Percentiles rank a stretch among this genome's conserved stretches.
These are phyloP conservation scores for Anastrepha ludens DNA, from an alignment of 1,140 invertebrate species.

Conservation along the genomic window DNA sequence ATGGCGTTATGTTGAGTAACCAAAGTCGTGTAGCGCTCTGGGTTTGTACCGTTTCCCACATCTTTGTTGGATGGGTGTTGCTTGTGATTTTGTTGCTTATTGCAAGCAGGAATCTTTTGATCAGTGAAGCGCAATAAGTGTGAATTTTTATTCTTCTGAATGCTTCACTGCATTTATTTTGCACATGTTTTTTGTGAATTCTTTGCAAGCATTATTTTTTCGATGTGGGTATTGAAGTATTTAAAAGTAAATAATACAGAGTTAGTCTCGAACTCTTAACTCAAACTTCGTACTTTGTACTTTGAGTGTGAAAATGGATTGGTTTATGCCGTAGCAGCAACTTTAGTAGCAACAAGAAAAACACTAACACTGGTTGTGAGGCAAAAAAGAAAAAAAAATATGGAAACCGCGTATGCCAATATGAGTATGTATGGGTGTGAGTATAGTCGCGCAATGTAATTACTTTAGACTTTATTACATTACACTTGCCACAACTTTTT, in stretches of 20 bases:
- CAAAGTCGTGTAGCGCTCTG: neutral
- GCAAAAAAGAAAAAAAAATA: neutral
- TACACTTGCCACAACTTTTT: neutral
- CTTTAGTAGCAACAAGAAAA: neutral
- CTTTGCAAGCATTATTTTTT: no score
- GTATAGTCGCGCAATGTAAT: neutral
- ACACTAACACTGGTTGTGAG: neutral
- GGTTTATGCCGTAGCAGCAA: neutral
- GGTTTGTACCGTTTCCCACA: neutral
- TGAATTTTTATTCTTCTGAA: neutral
- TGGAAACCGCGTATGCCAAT: neutral
- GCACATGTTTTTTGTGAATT: neutral
- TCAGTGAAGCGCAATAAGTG: neutral
- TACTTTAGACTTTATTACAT: slow-evolving; percentile 27
- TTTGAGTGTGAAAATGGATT: neutral
- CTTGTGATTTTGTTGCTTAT: no score
- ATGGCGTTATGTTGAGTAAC: neutral
- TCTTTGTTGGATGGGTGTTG: no score
- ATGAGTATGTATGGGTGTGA: neutral
- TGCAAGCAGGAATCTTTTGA: neutral
- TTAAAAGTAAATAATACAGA: no score
- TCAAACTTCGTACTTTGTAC: slow-evolving; percentile 1
- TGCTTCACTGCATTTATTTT: neutral
- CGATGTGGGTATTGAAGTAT: no score
- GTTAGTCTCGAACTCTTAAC: neutral